Conservation (phyloP, 2,888 invertebrate genomes). For the Drosophila mayaguana region DNA sequence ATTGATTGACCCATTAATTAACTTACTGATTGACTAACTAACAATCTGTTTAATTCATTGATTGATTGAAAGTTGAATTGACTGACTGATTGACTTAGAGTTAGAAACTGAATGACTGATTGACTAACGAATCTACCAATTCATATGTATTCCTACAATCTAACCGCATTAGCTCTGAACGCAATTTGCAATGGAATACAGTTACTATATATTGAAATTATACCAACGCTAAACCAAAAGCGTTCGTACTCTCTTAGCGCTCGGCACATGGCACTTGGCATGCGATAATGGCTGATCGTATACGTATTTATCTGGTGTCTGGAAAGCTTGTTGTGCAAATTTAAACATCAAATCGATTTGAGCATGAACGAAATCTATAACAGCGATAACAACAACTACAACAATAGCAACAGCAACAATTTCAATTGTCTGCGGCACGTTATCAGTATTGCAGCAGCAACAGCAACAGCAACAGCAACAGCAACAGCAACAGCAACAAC, state of each 20-base stretch:
- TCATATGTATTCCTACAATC: too few species aligned
- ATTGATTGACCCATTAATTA: neutral
- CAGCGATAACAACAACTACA: slow-evolving; percentile 15
- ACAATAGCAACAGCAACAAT: slow-evolving; percentile 35
- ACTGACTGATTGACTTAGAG: neutral
- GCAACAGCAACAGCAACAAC: slow-evolving; percentile 16
- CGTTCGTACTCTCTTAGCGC: neutral
- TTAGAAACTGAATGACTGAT: neutral
- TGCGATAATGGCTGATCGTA: slow-evolving; percentile 27
- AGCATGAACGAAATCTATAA: slow-evolving; percentile 64
- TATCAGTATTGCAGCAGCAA: slow-evolving; percentile 40
- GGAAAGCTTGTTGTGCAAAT: slow-evolving; percentile 54
- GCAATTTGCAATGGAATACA: neutral
- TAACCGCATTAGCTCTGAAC: neutral
- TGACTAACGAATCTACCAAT: neutral
- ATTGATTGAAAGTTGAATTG: too few species aligned
- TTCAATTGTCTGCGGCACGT: slow-evolving; percentile 69
- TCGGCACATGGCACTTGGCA: slow-evolving; percentile 10
- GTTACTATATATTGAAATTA: neutral
- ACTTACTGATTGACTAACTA: neutral
- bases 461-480: slow-evolving; percentile 34
- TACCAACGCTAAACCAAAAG: neutral
- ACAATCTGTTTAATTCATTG: neutral
- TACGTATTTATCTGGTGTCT: slow-evolving; percentile 22
- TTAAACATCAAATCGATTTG: slow-evolving; percentile 65